Evolutionary conservation across 2,888 invertebrate species (phyloP).

Genomic region (Allolobophora icterica): DNA sequence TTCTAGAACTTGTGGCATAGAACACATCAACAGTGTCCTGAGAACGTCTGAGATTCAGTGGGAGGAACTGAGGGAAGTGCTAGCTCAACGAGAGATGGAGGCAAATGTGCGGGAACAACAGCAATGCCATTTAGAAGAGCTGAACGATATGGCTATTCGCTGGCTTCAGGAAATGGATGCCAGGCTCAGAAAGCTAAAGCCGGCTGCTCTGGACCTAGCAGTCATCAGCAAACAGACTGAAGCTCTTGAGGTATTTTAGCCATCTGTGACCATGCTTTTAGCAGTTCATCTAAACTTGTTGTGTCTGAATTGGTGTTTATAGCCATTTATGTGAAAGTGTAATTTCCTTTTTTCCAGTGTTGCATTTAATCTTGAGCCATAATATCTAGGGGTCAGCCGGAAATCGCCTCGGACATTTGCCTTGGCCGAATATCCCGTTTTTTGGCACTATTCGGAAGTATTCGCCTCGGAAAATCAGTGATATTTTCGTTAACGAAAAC

Average conservation of each 20-base stretch:
- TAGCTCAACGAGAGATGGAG: constrained; percentile 84
- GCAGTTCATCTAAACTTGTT: not conserved
- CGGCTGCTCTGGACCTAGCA: constrained; percentile 87
- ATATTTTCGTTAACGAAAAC: too few relatives aligned
- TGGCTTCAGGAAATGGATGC: constrained; percentile 85
- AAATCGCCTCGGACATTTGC: too few relatives aligned
- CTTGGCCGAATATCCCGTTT: too few relatives aligned
- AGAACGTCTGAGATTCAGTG: constrained; percentile 51
- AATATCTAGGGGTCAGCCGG: too few relatives aligned
- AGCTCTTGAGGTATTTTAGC: constrained; percentile 56
- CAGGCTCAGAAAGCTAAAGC: constrained; percentile 77
- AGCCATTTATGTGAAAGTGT: not conserved
- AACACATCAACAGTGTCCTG: constrained; percentile 57
- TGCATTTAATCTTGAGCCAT: not conserved
- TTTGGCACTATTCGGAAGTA: too few relatives aligned
- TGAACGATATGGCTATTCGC: constrained; percentile 80
- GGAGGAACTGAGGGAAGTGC: constrained; percentile 70
- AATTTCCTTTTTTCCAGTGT: not conserved
- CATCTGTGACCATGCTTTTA: not conserved
- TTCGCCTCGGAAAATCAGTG: too few relatives aligned
- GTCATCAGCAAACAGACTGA: constrained; percentile 79
- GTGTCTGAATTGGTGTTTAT: too few relatives aligned
- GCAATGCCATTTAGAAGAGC: constrained; percentile 81
- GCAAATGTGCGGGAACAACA: constrained; percentile 85
- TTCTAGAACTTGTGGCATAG: constrained; percentile 24